These are phyloP conservation scores for Erythrocercus mccallii DNA, from an alignment of 2,113 vertebrate species.

Conservation along the genomic window DNA sequence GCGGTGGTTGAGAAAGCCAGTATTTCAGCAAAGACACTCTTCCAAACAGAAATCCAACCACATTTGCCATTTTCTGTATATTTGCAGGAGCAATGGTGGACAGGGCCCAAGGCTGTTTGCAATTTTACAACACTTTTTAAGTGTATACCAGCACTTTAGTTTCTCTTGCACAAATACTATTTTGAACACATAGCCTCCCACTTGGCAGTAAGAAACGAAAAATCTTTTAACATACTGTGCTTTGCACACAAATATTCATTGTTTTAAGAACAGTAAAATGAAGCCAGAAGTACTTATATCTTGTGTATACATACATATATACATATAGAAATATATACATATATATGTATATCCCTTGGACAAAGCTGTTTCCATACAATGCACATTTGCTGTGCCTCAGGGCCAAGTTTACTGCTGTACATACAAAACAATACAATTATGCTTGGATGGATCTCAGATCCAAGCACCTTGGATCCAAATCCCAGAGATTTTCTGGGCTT, in stretches of 20 bases:
- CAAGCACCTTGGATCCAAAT: not conserved
- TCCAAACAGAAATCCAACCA: slow-evolving; percentile 5
- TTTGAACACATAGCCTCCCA: slow-evolving; percentile 49
- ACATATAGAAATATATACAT: slow-evolving; percentile 59
- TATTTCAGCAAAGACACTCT: not conserved
- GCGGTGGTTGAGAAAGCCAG: not conserved
- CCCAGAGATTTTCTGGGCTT: not conserved
- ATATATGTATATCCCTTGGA: slow-evolving; percentile 62
- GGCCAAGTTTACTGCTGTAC: slow-evolving; percentile 48
- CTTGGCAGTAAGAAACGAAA: slow-evolving; percentile 63
- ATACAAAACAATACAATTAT: slow-evolving; percentile 31
- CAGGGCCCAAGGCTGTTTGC: slow-evolving; percentile 44
- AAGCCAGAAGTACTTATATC: slow-evolving; percentile 81
- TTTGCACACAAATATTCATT: slow-evolving; percentile 81
- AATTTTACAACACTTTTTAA: slow-evolving; percentile 4
- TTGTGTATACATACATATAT: slow-evolving; percentile 68
- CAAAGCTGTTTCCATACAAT: slow-evolving; percentile 54
- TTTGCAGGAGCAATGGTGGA: not conserved
- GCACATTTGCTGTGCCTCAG: slow-evolving; percentile 68
- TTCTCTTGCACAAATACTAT: slow-evolving; percentile 16
- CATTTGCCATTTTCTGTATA: not conserved
- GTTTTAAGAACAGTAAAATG: slow-evolving; percentile 73
- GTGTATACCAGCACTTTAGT: slow-evolving; percentile 41
- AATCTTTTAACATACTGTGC: slow-evolving; percentile 71
- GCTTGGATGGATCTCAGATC: not conserved